Conservation (phyloP, 37 sponge, comb jelly and placozoan species). For the Beroe forskalii region DNA sequence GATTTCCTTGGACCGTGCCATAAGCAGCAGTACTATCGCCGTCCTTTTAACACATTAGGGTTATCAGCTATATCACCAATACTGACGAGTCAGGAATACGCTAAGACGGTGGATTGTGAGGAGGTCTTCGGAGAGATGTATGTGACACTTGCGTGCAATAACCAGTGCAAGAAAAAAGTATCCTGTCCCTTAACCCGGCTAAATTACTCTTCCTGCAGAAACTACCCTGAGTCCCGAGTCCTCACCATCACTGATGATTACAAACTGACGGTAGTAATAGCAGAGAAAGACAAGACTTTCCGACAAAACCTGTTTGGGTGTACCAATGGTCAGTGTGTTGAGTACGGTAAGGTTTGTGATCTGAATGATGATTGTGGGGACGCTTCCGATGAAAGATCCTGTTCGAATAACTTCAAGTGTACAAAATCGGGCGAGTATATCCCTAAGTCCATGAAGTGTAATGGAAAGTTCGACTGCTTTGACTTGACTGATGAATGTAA, state of each 20-base stretch:
- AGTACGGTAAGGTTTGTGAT: neutral
- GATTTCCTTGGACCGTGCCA: neutral
- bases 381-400: neutral
- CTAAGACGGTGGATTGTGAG: neutral
- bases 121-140: slow-evolving; percentile 15
- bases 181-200: neutral
- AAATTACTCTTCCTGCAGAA: neutral
- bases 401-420: slow-evolving; percentile 31
- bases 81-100: neutral
- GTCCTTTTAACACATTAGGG: neutral
- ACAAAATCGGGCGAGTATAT: slow-evolving; percentile 1
- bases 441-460: neutral
- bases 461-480: slow-evolving; percentile 1
- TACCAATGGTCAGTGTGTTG: neutral
- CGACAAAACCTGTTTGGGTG: neutral
- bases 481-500: slow-evolving; percentile 16
- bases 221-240: neutral
- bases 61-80: neutral
- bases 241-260: neutral
- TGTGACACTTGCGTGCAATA: neutral
- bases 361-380: slow-evolving; percentile 25
- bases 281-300: neutral
- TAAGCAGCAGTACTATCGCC: neutral
- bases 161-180: neutral
- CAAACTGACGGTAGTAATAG: neutral